Evolutionary conservation across 2,888 invertebrate species (phyloP).

Genomic region (Lasioglossum pauxillum): DNA sequence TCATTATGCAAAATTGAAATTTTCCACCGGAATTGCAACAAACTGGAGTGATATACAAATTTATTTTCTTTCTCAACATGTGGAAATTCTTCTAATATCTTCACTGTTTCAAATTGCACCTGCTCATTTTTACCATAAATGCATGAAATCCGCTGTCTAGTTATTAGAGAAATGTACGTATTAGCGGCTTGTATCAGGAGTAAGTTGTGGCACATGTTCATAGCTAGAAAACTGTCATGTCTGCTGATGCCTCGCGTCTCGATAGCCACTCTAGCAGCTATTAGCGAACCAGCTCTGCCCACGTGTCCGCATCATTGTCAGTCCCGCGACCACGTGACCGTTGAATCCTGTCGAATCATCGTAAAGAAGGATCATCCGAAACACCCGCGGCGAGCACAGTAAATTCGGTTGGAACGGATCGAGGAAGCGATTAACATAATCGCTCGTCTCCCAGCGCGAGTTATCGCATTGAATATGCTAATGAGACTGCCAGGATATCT

Average conservation of each 20-base stretch:
- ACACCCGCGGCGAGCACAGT: slow-evolving; percentile 9
- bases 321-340: background rate
- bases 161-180: background rate
- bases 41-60: too few species aligned
- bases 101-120: too few species aligned
- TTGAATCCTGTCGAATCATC: background rate
- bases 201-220: background rate
- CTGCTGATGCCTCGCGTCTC: background rate
- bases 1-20: too few species aligned
- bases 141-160: too few species aligned
- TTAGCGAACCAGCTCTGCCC: background rate
- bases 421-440: slow-evolving; percentile 42
- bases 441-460: slow-evolving; percentile 41
- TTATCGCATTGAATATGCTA: slow-evolving; percentile 69
- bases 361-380: slow-evolving; percentile 4
- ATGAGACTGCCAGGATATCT: slow-evolving; percentile 56
- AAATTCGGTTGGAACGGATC: slow-evolving; percentile 21
- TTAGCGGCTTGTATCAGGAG: background rate
- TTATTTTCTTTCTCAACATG: too few species aligned
- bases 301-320: background rate
- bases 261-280: background rate
- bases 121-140: too few species aligned
- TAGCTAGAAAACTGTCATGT: background rate
- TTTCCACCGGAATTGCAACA: too few species aligned
- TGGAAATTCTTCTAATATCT: too few species aligned